These are phyloP conservation scores for Paradisaea rubra DNA, from an alignment of 2,113 vertebrate species.

Conservation along the genomic window DNA sequence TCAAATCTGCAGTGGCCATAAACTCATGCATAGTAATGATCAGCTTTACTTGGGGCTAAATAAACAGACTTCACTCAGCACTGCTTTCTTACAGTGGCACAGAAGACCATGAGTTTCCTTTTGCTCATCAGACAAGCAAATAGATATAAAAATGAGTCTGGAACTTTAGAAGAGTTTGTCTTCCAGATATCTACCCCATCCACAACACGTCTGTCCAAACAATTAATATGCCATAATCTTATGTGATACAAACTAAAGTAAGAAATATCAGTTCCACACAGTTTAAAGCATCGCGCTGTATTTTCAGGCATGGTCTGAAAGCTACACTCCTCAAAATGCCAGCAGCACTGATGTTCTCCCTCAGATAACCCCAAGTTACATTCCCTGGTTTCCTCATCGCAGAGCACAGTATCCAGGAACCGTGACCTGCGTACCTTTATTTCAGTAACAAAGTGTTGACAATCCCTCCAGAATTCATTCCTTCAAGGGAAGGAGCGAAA, in stretches of 20 bases:
- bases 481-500: neutral
- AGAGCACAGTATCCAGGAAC: neutral
- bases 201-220: neutral
- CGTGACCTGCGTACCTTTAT: neutral
- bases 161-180: neutral
- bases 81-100: neutral
- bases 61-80: neutral
- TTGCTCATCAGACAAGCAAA: neutral
- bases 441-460: neutral
- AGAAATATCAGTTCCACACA: neutral
- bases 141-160: neutral
- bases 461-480: neutral
- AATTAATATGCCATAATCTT: neutral
- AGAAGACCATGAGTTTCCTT: neutral
- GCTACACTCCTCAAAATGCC: neutral
- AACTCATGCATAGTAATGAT: neutral
- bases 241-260: neutral
- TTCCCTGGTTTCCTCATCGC: neutral
- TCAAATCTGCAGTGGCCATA: neutral
- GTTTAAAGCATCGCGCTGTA: neutral
- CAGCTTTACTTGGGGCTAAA: constrained; percentile 4
- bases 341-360: neutral
- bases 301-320: neutral
- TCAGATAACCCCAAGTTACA: neutral
- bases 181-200: neutral